These are phyloP conservation scores for Cygnus olor DNA, from an alignment of 2,797 vertebrate species.

Conservation along the genomic window DNA sequence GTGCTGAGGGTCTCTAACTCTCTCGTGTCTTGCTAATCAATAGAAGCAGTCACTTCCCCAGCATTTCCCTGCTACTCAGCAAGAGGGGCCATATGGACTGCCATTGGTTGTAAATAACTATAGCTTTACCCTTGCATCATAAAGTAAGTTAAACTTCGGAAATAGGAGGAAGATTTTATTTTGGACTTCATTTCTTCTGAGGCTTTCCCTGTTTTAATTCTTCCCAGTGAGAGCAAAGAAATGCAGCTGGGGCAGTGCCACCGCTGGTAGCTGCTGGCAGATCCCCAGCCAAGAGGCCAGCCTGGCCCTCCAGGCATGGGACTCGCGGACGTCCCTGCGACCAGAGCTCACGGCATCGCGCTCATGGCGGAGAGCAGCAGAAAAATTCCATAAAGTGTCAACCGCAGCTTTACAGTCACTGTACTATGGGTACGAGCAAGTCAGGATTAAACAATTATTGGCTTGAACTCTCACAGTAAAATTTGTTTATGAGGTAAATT, in stretches of 20 bases:
- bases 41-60: conserved; percentile 80
- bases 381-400: conserved; percentile 16
- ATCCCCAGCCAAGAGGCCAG: neutral
- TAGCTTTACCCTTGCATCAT: neutral
- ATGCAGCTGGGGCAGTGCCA: neutral
- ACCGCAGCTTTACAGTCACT: conserved; percentile 49
- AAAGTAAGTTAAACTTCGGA: conserved; percentile 47
- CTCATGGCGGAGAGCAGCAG: neutral
- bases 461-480: conserved; percentile 63
- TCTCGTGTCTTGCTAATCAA: conserved; percentile 80
- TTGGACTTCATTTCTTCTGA: neutral
- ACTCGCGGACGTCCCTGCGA: neutral
- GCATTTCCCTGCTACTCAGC: conserved; percentile 78
- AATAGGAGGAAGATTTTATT: neutral
- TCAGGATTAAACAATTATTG: conserved; percentile 68
- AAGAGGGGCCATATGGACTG: conserved; percentile 59
- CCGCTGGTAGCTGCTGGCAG: fast-evolving
- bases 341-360: neutral
- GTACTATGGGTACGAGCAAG: conserved; percentile 3
- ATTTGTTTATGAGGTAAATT: conserved; percentile 77
- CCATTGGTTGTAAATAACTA: conserved; percentile 57
- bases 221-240: neutral
- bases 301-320: too few species aligned
- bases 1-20: conserved; percentile 81
- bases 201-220: neutral